Conservation (phyloP, 2,888 invertebrate species). For the Orthosia cruda region DNA sequence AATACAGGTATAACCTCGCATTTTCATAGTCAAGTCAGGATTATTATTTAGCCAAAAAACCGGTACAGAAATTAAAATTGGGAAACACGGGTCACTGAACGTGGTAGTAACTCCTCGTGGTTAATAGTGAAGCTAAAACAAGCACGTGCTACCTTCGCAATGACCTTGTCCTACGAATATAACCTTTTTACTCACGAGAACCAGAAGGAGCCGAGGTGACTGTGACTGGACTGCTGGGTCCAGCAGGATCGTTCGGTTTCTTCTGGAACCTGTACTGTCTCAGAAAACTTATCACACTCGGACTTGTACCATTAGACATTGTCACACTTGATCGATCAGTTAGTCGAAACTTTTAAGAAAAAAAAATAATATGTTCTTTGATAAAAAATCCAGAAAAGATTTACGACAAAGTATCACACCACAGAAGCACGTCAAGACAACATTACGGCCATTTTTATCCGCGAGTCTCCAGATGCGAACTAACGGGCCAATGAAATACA, state of each 20-base stretch:
- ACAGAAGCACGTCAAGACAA: conserved; percentile 82
- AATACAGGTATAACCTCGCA: not conserved
- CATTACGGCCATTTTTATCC: conserved; percentile 91
- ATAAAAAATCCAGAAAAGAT: conserved; percentile 75
- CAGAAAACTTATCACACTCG: conserved; percentile 92
- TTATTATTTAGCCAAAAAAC: conserved; percentile 39
- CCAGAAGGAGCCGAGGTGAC: conserved; percentile 83
- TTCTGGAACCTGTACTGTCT: conserved; percentile 94
- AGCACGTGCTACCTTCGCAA: conserved; percentile 72
- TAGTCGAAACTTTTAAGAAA: conserved; percentile 62
- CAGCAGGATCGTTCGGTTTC: conserved; percentile 88
- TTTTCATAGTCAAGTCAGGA: conserved; percentile 23
- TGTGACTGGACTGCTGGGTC: conserved; percentile 81
- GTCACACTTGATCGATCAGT: conserved; percentile 69
- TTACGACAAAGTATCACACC: conserved; percentile 79
- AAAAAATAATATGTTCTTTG: conserved; percentile 67
- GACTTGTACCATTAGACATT: conserved; percentile 90
- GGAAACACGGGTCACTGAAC: conserved; percentile 75
- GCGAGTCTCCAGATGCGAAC: conserved; percentile 81
- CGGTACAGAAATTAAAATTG: conserved; percentile 72
- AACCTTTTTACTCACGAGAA: conserved; percentile 83
- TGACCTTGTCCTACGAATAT: conserved; percentile 45
- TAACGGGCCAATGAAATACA: conserved; percentile 73
- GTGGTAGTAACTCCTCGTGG: conserved; percentile 73
- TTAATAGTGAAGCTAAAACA: conserved; percentile 46